These are phyloP conservation scores for Zophobas atratus DNA, from an alignment of 1,140 invertebrate species.

Conservation along the genomic window DNA sequence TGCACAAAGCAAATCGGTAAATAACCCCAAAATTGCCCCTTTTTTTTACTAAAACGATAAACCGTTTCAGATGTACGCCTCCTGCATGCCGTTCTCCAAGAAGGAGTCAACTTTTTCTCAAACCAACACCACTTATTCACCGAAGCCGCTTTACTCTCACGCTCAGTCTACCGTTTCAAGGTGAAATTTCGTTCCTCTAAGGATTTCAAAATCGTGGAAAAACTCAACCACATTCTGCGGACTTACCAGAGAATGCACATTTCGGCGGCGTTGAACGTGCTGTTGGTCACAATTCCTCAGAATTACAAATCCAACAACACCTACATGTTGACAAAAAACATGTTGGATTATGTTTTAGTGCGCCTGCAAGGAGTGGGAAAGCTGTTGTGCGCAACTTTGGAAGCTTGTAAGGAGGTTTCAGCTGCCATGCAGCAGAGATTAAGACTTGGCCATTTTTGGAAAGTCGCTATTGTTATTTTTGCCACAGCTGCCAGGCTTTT, in stretches of 20 bases:
- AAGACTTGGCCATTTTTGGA: neutral
- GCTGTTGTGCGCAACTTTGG: neutral
- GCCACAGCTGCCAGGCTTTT: neutral
- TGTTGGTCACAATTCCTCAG: conserved; percentile 59
- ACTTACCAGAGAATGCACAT: conserved; percentile 68
- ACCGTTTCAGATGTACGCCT: conserved; percentile 59
- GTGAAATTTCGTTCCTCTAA: conserved; percentile 71
- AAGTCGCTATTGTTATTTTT: neutral
- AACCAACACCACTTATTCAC: conserved; percentile 63
- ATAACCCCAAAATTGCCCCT: conserved; percentile 16
- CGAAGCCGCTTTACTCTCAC: conserved; percentile 69
- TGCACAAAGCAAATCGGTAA: conserved; percentile 56
- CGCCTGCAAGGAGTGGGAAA: neutral
- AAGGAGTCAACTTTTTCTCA: conserved; percentile 64
- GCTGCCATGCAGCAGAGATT: neutral
- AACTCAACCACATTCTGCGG: conserved; percentile 68
- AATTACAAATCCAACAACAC: conserved; percentile 54
- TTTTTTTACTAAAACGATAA: neutral
- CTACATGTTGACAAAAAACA: conserved; percentile 60
- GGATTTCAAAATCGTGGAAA: conserved; percentile 70
- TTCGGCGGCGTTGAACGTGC: conserved; percentile 58
- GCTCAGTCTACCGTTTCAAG: conserved; percentile 71
- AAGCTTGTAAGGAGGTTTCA: neutral
- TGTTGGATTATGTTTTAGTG: neutral
- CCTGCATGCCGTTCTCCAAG: conserved; percentile 50